Evolutionary conservation across 2,797 vertebrate genomes (phyloP).

Genomic region (Artibeus jamaicensis): DNA sequence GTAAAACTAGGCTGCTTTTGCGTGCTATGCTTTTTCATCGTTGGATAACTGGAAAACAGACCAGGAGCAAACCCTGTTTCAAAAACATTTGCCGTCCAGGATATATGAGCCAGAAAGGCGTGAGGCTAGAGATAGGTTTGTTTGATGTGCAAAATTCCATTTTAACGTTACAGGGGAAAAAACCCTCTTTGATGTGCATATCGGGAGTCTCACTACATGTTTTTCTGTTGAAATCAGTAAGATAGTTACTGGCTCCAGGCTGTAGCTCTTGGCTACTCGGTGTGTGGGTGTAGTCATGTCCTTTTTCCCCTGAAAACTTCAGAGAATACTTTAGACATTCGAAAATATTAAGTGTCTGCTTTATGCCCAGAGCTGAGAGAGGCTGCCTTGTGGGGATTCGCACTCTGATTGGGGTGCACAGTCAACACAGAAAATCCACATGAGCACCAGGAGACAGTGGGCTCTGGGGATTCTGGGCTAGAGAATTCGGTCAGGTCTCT

Average conservation of each 20-base stretch:
- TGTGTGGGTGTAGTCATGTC: neutral
- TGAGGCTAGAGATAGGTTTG: neutral
- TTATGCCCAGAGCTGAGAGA: neutral
- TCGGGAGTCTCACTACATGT: neutral
- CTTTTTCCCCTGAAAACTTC: neutral
- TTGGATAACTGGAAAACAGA: neutral
- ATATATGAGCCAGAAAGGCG: constrained; percentile 34
- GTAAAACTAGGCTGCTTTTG: constrained; percentile 1
- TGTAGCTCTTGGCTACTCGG: neutral
- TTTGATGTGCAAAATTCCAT: constrained; percentile 37
- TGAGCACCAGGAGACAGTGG: neutral
- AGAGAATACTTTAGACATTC: neutral
- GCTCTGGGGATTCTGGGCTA: constrained; percentile 1
- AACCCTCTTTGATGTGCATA: constrained; percentile 13
- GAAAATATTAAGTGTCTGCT: neutral
- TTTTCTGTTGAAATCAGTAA: constrained; percentile 53
- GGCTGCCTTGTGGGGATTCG: neutral
- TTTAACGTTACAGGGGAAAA: neutral
- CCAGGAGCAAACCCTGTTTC: constrained; percentile 20
- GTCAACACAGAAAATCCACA: neutral
- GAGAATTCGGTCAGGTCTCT: neutral
- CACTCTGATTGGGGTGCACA: neutral
- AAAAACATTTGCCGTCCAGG: constrained; percentile 5
- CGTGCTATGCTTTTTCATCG: neutral
- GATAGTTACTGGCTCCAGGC: neutral